Base-by-base conservation (phyloP, 92 coral and sea anemone species). In the Epizoanthus rinbou region DNA sequence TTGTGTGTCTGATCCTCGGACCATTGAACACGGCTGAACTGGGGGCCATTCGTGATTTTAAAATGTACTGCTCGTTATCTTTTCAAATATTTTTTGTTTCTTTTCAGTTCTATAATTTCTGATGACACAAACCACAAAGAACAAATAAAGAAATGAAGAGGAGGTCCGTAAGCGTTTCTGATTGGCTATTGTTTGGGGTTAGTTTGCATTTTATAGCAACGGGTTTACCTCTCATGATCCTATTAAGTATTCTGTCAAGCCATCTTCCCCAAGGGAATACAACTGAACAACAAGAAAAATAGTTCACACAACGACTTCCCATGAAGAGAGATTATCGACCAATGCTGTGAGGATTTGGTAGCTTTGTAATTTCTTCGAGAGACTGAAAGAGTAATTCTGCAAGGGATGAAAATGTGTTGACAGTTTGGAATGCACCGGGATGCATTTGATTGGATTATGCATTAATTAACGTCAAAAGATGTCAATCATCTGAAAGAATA, bases 391-490 rank as follows among this genome's bases (percentile, higher is more conserved):
- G 89, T 67, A 63, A 60, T 89, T 84, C 80, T 79, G 68, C 90
- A 66, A 69, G 69, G 71, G 85, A 41, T 83, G 87, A 86, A 88
- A 87, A 71, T 81, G 90, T 91, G 98, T 78, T 93, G 98, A 93
- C 92, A 93, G 56, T 81, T 56, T 74, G 94, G 98, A 93, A 93
- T 93, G 98, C 90, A 82, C 64, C 68, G 71, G 23, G 74, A 59
- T 75, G 86, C 75, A 62, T 91, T 84, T 93, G 98, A 93, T 93
- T 93, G 98, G 98, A 83, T 82, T 81, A 89, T 50, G 93, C 93
- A 89, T 93, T 87, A 91, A 91, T 93, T 84, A 89, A 84, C 90
- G 88, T 90, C 88, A 73, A 79, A 59, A 79, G 73, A 79, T 88
- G 95, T 91, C 95, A 91, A 93, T 91, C 95, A 91, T 24, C 74